These are phyloP conservation scores for Oryzias sinensis DNA, from an alignment of 2,797 vertebrate genomes.

Conservation along the genomic window DNA sequence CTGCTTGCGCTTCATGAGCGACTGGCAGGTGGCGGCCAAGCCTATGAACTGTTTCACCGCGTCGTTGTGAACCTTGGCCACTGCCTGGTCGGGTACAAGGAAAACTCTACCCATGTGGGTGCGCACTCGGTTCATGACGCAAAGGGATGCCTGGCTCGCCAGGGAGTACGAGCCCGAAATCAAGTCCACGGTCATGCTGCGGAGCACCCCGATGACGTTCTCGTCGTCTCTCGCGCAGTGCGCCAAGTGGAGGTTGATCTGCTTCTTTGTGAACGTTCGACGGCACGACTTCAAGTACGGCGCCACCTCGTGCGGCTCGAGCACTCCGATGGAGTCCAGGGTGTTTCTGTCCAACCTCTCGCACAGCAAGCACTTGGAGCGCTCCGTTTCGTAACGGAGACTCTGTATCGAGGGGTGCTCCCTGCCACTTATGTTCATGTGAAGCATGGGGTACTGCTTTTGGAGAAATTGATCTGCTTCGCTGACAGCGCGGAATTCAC, in stretches of 20 bases:
- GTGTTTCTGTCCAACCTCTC: constrained; percentile 13
- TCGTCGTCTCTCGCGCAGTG: constrained; percentile 6
- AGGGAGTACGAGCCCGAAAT: constrained; percentile 17
- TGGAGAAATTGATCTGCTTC: constrained; percentile 3
- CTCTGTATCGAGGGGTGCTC: neutral
- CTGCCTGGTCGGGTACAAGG: neutral
- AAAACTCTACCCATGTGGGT: constrained; percentile 17
- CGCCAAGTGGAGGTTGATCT: constrained; percentile 20
- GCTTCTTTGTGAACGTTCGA: neutral
- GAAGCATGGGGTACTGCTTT: constrained; percentile 28
- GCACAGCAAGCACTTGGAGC: constrained; percentile 14
- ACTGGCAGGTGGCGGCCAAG: neutral
- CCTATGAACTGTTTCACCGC: constrained; percentile 24
- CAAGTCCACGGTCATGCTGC: constrained; percentile 28
- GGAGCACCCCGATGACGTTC: constrained; percentile 1
- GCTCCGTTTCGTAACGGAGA: neutral
- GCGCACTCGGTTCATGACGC: constrained; percentile 14
- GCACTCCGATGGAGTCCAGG: constrained; percentile 20
- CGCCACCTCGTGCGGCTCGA: constrained; percentile 17
- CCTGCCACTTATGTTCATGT: constrained; percentile 2
- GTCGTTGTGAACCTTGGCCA: neutral
- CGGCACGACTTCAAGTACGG: neutral
- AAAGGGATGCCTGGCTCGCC: neutral
- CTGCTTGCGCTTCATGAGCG: neutral
- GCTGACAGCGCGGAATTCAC: fast-evolving